phyloP scores from a whole-genome alignment of 2,113 vertebrate species.

The Oceanodroma tethys region DNA sequence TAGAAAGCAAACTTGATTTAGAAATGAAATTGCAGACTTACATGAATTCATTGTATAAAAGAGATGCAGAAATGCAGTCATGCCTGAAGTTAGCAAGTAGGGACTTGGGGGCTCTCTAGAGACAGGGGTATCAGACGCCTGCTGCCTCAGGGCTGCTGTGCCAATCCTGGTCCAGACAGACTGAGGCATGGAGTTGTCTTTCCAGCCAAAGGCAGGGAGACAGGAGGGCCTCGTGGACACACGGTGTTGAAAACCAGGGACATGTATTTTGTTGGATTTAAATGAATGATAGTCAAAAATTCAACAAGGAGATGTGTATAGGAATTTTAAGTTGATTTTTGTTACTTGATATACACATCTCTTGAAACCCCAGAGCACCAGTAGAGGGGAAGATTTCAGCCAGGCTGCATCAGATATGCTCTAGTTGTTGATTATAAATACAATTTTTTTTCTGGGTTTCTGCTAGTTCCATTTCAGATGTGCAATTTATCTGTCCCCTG shows the following conservation, averaged over 20 bases:
- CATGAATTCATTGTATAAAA: neutral
- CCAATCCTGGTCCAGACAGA: neutral
- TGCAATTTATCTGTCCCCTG: neutral
- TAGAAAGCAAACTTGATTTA: neutral
- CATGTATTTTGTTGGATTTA: neutral
- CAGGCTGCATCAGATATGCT: neutral
- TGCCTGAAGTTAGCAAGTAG: neutral
- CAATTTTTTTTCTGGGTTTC: accelerated
- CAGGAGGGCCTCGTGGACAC: neutral
- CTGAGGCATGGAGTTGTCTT: neutral
- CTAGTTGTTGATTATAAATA: neutral
- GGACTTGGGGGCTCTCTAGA: neutral
- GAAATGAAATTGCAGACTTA: neutral
- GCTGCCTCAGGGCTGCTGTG: neutral
- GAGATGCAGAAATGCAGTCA: neutral
- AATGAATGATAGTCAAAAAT: neutral
- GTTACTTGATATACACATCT: neutral
- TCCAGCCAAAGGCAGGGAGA: neutral
- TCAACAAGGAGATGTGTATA: neutral
- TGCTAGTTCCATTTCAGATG: neutral
- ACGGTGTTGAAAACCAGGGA: neutral
- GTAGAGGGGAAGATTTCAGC: neutral
- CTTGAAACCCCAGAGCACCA: neutral
- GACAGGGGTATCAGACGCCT: neutral
- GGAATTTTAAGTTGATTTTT: neutral